Base-by-base conservation (phyloP, 2,888 invertebrate species). In the Phyto melanocephala region DNA sequence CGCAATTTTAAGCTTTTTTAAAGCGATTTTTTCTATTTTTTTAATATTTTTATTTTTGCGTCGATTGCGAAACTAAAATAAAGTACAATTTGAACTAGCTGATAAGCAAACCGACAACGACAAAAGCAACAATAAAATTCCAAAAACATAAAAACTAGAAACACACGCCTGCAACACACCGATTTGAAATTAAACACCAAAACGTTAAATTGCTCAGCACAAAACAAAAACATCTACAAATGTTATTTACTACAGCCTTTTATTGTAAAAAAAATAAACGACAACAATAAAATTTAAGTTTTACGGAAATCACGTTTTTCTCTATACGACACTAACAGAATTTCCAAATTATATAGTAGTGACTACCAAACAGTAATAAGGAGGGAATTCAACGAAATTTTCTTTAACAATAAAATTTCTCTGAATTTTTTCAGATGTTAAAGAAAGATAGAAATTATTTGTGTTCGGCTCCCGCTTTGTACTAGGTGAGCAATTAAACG, bases 231-330 rank as follows among this genome's bases (percentile, higher is more conserved):
- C 24, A 37, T 56, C 58, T 60, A 42, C 60, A 28, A 3, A 28
- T 28, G 28, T 28, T 28, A 28, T 28, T 28, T 28, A 28, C 42
- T 20, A 40, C 24, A 11, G 13, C 11, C 63, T 28, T 5, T 6
- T 28, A 28, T 5, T 5, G 6, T 5, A 3, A 62, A 17, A 11
- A 67, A 54, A 20, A 54, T 33, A 33, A 13, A 28, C 42, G 52
- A 37, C 28, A 68, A 7, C n/a, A 42, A 42, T 0, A 62, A 47
- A 24, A 45, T 28, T n/a, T n/a, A n/a, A n/a, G 47, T 68, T 40
- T 78, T 67, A 75, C 78, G 82, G 82, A 82, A 79, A 82, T 82
- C 82, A 82, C 82, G 82, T 79, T 77, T 77, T 50, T 75, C 50
- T 28, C 50, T 35, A 20, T 42, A 79, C 22, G 58, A 42, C 50